Conservation (phyloP, 1,140 invertebrate genomes). For the Tribolium castaneum region DNA sequence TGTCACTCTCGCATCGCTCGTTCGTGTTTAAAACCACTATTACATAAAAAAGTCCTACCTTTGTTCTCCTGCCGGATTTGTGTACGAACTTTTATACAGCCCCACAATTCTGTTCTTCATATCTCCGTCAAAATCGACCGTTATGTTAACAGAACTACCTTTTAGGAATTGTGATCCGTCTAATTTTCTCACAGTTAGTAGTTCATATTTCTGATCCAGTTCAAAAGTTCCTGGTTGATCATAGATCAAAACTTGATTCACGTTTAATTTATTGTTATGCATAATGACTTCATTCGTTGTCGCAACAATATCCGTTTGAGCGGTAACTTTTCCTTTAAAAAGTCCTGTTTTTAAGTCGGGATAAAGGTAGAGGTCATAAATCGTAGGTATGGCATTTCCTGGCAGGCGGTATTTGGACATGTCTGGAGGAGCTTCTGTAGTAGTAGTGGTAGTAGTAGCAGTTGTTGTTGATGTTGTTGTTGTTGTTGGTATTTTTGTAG, state of each 20-base stretch:
- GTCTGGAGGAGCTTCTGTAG: conserved; percentile 34
- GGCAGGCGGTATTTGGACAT: conserved; percentile 64
- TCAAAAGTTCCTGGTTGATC: conserved; percentile 37
- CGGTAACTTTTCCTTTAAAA: conserved; percentile 74
- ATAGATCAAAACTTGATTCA: conserved; percentile 60
- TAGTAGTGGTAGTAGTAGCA: neutral
- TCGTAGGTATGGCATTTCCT: conserved; percentile 73
- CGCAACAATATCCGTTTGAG: conserved; percentile 71
- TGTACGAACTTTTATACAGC: conserved; percentile 66
- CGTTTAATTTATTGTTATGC: conserved; percentile 76
- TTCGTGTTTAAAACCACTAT: neutral
- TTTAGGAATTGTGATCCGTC: conserved; percentile 44
- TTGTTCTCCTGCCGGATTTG: conserved; percentile 55
- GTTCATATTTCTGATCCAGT: conserved; percentile 50
- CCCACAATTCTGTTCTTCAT: conserved; percentile 68
- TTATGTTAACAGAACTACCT: conserved; percentile 4
- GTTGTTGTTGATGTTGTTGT: neutral
- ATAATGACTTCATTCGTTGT: conserved; percentile 73
- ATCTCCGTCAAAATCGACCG: conserved; percentile 65
- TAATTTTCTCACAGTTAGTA: conserved; percentile 49
- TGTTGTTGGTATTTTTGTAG: conserved; percentile 13
- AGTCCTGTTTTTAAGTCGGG: conserved; percentile 79
- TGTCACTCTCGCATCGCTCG: neutral
- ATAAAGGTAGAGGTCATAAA: conserved; percentile 81
- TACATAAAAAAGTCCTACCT: conserved; percentile 59